These are phyloP conservation scores for Ochropleura leucogaster DNA, from an alignment of 2,888 invertebrate species.

Conservation along the genomic window DNA sequence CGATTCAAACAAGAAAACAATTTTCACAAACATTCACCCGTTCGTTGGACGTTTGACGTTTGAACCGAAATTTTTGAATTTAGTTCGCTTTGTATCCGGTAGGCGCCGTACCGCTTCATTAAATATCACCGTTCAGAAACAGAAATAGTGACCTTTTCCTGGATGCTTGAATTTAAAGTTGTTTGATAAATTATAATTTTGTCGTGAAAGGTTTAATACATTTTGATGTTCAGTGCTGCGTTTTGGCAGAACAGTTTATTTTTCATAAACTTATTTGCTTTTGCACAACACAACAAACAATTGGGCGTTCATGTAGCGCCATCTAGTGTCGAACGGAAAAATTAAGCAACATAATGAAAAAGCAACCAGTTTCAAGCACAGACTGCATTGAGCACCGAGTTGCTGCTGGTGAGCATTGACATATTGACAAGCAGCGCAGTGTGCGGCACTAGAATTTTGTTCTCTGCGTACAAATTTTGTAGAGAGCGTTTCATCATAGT, in stretches of 20 bases:
- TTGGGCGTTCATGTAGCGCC: not conserved
- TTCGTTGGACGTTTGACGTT: slow-evolving; percentile 76
- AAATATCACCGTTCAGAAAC: slow-evolving; percentile 51
- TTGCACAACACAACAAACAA: no score
- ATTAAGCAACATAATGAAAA: not conserved
- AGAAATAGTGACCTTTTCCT: slow-evolving; percentile 21
- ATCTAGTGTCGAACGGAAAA: not conserved
- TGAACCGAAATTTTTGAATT: slow-evolving; percentile 87
- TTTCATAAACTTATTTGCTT: no score
- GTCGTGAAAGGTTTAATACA: not conserved
- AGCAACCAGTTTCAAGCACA: not conserved
- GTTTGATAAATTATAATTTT: not conserved
- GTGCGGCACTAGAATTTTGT: not conserved
- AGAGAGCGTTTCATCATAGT: not conserved
- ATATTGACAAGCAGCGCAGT: not conserved
- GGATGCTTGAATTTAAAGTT: not conserved
- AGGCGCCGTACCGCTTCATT: slow-evolving; percentile 73
- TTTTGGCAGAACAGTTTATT: not conserved
- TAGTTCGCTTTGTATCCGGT: slow-evolving; percentile 67
- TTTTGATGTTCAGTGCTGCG: not conserved
- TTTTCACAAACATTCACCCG: slow-evolving; percentile 70
- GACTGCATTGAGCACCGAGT: not conserved
- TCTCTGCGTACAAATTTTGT: no score
- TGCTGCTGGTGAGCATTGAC: not conserved
- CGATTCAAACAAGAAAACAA: slow-evolving; percentile 60